These are phyloP conservation scores for Barypeithes pellucidus DNA, from an alignment of 2,888 invertebrate species.

Conservation along the genomic window DNA sequence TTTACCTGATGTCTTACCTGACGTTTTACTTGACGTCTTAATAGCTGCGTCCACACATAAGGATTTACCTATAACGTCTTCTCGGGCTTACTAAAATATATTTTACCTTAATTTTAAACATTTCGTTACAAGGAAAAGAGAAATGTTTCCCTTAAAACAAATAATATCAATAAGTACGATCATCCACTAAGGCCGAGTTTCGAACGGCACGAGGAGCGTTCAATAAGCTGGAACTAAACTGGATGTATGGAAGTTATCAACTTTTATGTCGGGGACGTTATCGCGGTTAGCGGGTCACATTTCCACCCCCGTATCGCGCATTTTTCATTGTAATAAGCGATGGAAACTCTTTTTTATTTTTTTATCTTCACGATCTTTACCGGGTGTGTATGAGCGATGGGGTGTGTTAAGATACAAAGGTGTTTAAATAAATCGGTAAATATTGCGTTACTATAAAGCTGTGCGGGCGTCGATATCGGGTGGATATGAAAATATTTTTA, in stretches of 20 bases:
- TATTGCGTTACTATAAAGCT: conserved; percentile 9
- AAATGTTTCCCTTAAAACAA: not conserved
- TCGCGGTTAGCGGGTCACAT: conserved; percentile 61
- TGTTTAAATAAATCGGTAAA: conserved; percentile 27
- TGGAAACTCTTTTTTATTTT: conserved; percentile 43
- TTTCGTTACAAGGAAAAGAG: no score
- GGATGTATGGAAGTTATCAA: conserved; percentile 65
- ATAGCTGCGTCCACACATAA: no score
- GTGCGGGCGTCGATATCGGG: not conserved
- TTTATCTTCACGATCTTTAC: conserved; percentile 42
- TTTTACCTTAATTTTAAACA: no score
- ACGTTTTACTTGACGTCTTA: no score
- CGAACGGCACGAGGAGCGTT: conserved; percentile 60
- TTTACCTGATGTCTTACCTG: no score
- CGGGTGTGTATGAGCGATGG: conserved; percentile 39
- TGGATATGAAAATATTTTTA: conserved; percentile 8
- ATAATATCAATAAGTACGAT: conserved; percentile 25
- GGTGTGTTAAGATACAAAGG: conserved; percentile 42
- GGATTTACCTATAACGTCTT: no score
- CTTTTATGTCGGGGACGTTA: conserved; percentile 63
- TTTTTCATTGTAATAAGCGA: conserved; percentile 55
- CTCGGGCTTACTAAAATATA: no score
- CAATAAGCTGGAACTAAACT: conserved; percentile 65
- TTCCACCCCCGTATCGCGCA: conserved; percentile 56
- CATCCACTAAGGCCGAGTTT: conserved; percentile 33